Evolutionary conservation across 2,888 invertebrate genomes (phyloP), one percentile per base, ranked within the genome.

Genomic region (Odontothrips loti): DNA sequence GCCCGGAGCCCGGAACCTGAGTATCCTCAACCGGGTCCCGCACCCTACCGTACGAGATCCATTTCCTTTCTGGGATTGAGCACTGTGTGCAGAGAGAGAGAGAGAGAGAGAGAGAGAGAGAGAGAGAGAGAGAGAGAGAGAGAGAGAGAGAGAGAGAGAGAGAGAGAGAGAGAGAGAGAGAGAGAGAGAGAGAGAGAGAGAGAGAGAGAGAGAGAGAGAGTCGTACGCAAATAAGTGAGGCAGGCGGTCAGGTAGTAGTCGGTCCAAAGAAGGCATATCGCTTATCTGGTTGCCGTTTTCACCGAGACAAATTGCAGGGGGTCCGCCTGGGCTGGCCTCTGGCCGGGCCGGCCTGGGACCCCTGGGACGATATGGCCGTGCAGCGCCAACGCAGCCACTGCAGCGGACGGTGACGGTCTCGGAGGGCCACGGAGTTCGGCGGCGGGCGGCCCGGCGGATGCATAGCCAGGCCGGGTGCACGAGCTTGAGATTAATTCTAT

Each of bases 261-360:
- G 23, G 68, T 68, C 68, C 68, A 75, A 75, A 75, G 68, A 75
- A 75, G 68, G 68, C 27, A 75, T 75, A 75, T 75, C 68, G 68
- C 68, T 75, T 75, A 75, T 75, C 68, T 75, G 23, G 27, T 75
- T 11, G 68, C 68, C 68, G 68, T 75, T 75, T 75, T 75, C 68
- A 27, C 68, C 68, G 68, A 75, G 68, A 75, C 68, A 75, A 75
- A 75, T 75, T 75, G 23, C 68, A 75, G 8, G 68, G 68, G 27
- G 68, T 27, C 27, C 27, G 17, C 6, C 17, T 11, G 58, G 6
- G 20, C 15, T 20, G 20, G 20, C 4, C 0, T 11, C 51, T 10
- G 58, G 17, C 20, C 58, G 58, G 58, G 20, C 51, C 51, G 17
- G 20, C 17, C 20, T 11, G 58, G 34, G n/a, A n/a, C n/a, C n/a